Conservation (phyloP, 2,797 vertebrate species). For the Allobates femoralis region DNA sequence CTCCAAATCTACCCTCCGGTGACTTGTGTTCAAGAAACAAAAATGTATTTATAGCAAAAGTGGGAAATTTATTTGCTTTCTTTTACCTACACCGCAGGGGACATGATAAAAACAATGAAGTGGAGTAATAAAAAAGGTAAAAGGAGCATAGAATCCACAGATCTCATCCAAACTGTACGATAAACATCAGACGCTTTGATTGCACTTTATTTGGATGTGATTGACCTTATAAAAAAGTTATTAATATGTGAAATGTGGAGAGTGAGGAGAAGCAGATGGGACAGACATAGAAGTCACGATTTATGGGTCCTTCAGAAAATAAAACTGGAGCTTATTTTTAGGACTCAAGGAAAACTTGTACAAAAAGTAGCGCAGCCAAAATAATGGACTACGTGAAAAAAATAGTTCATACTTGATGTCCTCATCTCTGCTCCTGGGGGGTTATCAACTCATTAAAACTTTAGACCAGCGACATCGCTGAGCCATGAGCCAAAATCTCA, state of each 20-base stretch:
- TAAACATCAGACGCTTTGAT: neutral
- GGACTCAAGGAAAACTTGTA: neutral
- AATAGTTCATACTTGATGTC: neutral
- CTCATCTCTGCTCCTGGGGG: too few species aligned
- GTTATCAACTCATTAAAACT: too few species aligned
- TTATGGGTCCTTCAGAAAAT: neutral
- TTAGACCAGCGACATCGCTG: too few species aligned
- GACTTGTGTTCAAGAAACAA: neutral
- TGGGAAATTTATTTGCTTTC: neutral
- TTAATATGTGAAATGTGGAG: slow-evolving; percentile 18
- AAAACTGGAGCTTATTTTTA: neutral
- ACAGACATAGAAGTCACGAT: neutral
- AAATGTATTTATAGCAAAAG: slow-evolving; percentile 35
- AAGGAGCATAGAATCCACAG: neutral
- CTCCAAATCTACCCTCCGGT: slow-evolving; percentile 36
- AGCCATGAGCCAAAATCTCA: too few species aligned
- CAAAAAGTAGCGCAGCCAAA: neutral
- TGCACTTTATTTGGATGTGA: neutral
- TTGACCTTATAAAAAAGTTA: slow-evolving; percentile 3
- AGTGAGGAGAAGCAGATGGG: neutral
- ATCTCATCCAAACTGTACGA: neutral
- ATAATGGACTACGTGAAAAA: neutral
- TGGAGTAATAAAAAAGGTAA: neutral
- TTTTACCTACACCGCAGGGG: neutral
- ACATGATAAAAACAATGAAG: neutral